Percentiles rank a stretch among this genome's conserved stretches.
Conservation (phyloP, 2,888 invertebrate species). For the Pomacea canaliculata region DNA sequence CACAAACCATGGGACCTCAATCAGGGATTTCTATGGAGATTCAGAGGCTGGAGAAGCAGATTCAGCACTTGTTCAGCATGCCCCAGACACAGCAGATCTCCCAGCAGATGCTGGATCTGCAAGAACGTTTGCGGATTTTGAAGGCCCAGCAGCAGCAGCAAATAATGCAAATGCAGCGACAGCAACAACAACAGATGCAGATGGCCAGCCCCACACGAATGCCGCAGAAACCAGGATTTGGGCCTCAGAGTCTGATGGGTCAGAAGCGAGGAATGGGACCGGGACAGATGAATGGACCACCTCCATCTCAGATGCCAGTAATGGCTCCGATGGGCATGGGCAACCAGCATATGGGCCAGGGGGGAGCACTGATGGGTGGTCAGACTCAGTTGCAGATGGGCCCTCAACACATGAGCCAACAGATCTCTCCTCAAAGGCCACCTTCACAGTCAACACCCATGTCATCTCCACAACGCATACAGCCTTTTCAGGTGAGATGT, state of each 20-base stretch:
- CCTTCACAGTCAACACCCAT: conserved; percentile 28
- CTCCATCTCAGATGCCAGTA: conserved; percentile 9
- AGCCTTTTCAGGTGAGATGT: conserved; percentile 35
- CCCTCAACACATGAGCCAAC: conserved; percentile 20
- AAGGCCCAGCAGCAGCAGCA: conserved; percentile 60
- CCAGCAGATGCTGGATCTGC: conserved; percentile 63
- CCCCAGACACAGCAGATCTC: conserved; percentile 63
- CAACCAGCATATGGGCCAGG: conserved; percentile 10
- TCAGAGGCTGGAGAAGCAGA: conserved; percentile 60
- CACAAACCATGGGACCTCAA: conserved; percentile 30
- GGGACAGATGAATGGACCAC: conserved; percentile 27
- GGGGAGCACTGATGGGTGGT: conserved; percentile 11
- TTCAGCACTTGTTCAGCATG: conserved; percentile 61
- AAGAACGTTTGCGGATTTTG: conserved; percentile 59
- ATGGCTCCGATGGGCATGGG: conserved; percentile 26
- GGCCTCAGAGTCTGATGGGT: conserved; percentile 28
- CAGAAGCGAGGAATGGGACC: conserved; percentile 40
- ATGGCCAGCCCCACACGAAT: conserved; percentile 18
- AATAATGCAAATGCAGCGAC: conserved; percentile 50
- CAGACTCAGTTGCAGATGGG: conserved; percentile 34
- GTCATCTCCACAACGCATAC: conserved; percentile 39
- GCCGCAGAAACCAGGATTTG: conserved; percentile 21
- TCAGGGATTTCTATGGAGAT: conserved; percentile 47
- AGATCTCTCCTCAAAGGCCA: conserved; percentile 23
- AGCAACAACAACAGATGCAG: conserved; percentile 33